Conservation (phyloP, 2,113 vertebrate species). For the Abramis brama region DNA sequence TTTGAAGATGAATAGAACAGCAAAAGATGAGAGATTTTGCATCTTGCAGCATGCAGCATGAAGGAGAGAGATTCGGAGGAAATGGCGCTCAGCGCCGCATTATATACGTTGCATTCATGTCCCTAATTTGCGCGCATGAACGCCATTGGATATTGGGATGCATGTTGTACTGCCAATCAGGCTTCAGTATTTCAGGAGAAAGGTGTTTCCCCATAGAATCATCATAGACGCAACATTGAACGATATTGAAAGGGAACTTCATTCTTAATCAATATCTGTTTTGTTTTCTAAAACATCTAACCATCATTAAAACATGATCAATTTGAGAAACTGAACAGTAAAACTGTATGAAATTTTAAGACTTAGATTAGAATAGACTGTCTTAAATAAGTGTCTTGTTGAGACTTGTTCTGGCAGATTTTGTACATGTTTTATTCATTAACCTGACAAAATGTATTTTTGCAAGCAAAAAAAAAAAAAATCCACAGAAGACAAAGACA, state of each 20-base stretch:
- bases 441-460: conserved; percentile 9
- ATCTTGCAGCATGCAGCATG: no score
- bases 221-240: no score
- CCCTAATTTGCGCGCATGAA: no score
- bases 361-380: neutral
- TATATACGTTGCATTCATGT: no score
- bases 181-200: no score
- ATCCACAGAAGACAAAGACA: neutral
- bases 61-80: no score
- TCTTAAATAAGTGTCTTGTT: neutral
- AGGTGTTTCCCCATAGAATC: no score
- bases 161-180: no score
- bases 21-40: no score
- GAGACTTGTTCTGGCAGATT: conserved; percentile 3
- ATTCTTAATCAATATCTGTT: neutral
- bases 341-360: neutral
- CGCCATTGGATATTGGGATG: no score
- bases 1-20: no score
- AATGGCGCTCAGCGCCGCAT: no score
- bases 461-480: neutral
- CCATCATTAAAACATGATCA: neutral
- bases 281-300: neutral
- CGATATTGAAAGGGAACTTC: neutral
- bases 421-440: conserved; percentile 13
- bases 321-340: neutral